These are phyloP conservation scores for Thymelicus sylvestris DNA, from an alignment of 2,888 invertebrate genomes.

Conservation along the genomic window DNA sequence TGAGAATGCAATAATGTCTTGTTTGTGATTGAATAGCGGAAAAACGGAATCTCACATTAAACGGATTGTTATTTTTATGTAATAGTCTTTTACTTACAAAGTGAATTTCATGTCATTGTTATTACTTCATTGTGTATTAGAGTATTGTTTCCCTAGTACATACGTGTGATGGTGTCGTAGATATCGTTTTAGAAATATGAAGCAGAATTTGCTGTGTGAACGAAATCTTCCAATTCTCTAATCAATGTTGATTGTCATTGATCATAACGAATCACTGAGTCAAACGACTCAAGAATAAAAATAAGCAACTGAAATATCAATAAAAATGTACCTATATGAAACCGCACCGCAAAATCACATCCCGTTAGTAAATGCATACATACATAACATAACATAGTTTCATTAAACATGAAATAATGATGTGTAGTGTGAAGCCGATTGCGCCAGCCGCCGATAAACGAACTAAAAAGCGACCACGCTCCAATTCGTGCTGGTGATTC, in stretches of 20 bases:
- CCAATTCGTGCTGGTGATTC: conserved; percentile 45
- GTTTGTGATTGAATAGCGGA: conserved; percentile 18
- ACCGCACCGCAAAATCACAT: conserved; percentile 10
- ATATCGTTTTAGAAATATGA: too few species aligned
- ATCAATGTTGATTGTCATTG: too few species aligned
- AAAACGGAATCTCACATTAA: conserved; percentile 2
- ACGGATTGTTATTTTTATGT: too few species aligned
- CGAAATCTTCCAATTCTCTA: too few species aligned
- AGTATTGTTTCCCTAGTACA: too few species aligned
- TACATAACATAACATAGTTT: conserved; percentile 21
- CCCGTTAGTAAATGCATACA: conserved; percentile 20
- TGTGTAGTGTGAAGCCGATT: conserved; percentile 27
- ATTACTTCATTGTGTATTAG: not conserved
- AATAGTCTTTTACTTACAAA: too few species aligned
- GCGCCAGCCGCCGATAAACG: conserved; percentile 15
- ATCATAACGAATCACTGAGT: too few species aligned
- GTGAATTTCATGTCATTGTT: too few species aligned
- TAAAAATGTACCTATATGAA: not conserved
- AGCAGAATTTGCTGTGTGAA: too few species aligned
- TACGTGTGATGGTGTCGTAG: too few species aligned
- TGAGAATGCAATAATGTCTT: conserved; percentile 8
- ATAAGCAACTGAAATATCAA: too few species aligned
- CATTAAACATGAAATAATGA: conserved; percentile 24
- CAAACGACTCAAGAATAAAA: too few species aligned
- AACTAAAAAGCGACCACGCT: conserved; percentile 40